These are phyloP conservation scores for Lathamus discolor DNA, from an alignment of 2,113 vertebrate genomes.

Conservation along the genomic window DNA sequence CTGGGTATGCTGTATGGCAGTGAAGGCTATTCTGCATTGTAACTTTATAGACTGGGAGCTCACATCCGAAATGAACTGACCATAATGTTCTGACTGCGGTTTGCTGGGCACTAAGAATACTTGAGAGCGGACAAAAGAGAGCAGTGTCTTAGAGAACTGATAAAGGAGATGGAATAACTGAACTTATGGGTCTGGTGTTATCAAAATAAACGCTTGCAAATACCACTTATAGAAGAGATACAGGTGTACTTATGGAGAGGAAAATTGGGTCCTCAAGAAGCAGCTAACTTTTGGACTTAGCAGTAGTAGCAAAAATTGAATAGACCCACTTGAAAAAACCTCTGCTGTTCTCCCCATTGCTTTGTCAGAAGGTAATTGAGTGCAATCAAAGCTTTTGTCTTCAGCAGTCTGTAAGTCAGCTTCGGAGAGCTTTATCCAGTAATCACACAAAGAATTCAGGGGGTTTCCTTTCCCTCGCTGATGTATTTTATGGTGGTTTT, in stretches of 20 bases:
- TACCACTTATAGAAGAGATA: neutral
- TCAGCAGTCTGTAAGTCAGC: neutral
- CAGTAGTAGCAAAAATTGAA: neutral
- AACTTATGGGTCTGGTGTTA: neutral
- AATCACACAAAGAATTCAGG: neutral
- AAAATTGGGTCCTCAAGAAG: neutral
- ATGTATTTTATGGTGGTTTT: neutral
- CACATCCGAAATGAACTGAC: neutral
- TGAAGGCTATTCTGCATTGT: slow-evolving; percentile 1
- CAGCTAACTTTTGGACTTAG: neutral
- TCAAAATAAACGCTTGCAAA: neutral
- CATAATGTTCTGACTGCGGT: neutral
- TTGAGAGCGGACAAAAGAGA: neutral
- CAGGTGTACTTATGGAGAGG: neutral
- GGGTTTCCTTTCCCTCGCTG: neutral
- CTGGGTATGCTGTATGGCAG: neutral
- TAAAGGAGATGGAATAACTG: neutral
- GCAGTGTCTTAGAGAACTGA: neutral
- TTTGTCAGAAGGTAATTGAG: slow-evolving; percentile 49
- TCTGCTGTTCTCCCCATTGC: neutral
- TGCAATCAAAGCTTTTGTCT: slow-evolving; percentile 59
- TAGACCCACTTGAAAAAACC: neutral
- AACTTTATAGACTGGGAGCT: neutral
- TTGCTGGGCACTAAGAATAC: neutral
- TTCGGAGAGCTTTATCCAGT: neutral